Evolutionary conservation across 2,797 vertebrate genomes (phyloP), one percentile per base, ranked within the genome.

Genomic region (Denticeps clupeoides): DNA sequence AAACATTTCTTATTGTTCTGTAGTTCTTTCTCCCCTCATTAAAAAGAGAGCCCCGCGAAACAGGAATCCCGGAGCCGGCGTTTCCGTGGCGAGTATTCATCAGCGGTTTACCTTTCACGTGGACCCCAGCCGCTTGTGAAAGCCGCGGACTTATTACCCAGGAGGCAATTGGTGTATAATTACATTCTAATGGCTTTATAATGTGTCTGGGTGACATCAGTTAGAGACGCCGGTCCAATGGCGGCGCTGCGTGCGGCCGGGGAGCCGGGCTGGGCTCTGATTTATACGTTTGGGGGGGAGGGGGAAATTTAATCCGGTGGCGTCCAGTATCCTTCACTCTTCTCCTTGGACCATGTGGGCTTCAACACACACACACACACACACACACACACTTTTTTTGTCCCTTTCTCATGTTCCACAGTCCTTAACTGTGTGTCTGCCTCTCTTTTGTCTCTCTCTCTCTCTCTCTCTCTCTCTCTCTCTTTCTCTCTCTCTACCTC

Each of bases 281-380:
- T 32, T 22, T 35, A 28, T 40, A 19, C 37, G 56, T 43, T 47
- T 0, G 41, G 68, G 7, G 57, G 69, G 1, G 57, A 55, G 32
- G 64, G 53, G 47, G 45, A 53, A 47, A 53, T 69, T 75, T 54
- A 73, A 80, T 72, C 77, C 72, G 24, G 72, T 70, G 60, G 64
- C 70, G 40, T 70, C 71, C 1, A 71, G 45, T 51, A 23, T 59
- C 56, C 56, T 37, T 35, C 57, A 31, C 65, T 58, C 69, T 69
- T 63, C 71, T 71, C 66, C 48, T 53, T 69, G 74, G 62, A 27
- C 64, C 62, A 55, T 69, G 73, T 11, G 29, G 11, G 29, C 28
- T 29, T 29, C 28, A 12, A 28, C 28, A 10, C 18, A 19, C 16
- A n/a, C n/a, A n/a, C n/a, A n/a, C n/a, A n/a, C n/a, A n/a, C n/a